phyloP scores from a whole-genome alignment of 2,888 invertebrate genomes.

The Apocheima hispidaria region DNA sequence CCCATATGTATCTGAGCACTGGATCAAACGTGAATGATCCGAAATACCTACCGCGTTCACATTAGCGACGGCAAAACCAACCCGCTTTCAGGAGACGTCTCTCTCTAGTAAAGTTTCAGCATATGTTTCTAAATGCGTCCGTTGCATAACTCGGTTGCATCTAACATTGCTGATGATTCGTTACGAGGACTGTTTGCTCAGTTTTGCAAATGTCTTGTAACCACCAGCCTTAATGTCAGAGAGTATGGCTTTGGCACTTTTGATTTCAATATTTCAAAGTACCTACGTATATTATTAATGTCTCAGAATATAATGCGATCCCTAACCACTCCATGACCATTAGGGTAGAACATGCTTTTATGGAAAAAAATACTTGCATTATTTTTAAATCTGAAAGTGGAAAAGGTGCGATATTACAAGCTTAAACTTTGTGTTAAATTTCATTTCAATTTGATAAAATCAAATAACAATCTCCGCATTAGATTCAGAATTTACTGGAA shows the following conservation, averaged over 20 bases:
- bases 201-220: conserved; percentile 42
- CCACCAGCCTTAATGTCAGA: conserved; percentile 36
- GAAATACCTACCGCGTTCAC: no score
- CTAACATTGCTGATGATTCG: conserved; percentile 41
- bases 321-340: conserved; percentile 64
- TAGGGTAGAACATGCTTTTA: no score
- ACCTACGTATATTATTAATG: conserved; percentile 29
- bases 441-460: no score
- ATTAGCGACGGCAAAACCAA: conserved; percentile 2
- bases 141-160: conserved; percentile 43
- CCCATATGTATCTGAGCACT: no score
- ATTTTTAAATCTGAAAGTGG: no score
- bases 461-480: no score
- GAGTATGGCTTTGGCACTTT: conserved; percentile 19
- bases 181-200: conserved; percentile 44
- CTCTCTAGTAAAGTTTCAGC: conserved; percentile 17
- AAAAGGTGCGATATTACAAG: no score
- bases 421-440: no score
- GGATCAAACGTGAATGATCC: no score
- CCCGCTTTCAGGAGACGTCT: neutral
- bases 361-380: conserved; percentile 74
- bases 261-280: conserved; percentile 12
- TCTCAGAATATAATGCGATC: conserved; percentile 62
- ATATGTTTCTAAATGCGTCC: conserved; percentile 24
- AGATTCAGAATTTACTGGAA: no score